Evolutionary conservation across 2,113 vertebrate genomes (phyloP).

Genomic region (Grammomys dolichurus): DNA sequence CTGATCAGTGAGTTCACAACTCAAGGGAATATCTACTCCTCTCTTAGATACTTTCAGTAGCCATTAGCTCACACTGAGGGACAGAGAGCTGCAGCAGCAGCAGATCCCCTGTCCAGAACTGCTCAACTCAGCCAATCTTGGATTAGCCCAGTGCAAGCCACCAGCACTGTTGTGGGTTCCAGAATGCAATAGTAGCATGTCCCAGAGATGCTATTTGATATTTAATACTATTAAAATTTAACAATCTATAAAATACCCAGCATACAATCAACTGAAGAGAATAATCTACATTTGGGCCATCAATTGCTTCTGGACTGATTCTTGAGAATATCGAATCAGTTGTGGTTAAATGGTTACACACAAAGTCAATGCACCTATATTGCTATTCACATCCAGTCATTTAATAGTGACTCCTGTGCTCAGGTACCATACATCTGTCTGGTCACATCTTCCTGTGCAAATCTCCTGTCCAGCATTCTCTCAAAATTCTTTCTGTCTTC

Average conservation of each 20-base stretch:
- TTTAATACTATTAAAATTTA: background rate
- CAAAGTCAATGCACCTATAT: background rate
- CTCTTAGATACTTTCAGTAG: background rate
- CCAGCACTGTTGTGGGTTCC: no score
- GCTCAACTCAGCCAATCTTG: background rate
- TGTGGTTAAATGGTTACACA: background rate
- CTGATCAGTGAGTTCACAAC: background rate
- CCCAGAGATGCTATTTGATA: background rate
- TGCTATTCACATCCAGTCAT: background rate
- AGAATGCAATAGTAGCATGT: background rate
- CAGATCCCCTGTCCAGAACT: background rate
- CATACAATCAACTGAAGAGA: background rate
- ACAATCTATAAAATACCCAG: accelerated
- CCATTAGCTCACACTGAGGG: background rate
- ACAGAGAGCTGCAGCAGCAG: background rate
- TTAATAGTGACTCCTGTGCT: background rate
- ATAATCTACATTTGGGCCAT: background rate
- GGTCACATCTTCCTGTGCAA: no score
- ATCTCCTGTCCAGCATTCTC: no score
- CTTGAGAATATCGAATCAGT: background rate
- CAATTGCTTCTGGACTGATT: background rate
- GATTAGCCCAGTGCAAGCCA: background rate
- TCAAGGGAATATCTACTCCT: background rate
- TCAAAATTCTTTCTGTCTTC: no score
- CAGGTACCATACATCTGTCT: no score